Conservation (phyloP, 1,140 invertebrate genomes). For the Drosophila subobscura region DNA sequence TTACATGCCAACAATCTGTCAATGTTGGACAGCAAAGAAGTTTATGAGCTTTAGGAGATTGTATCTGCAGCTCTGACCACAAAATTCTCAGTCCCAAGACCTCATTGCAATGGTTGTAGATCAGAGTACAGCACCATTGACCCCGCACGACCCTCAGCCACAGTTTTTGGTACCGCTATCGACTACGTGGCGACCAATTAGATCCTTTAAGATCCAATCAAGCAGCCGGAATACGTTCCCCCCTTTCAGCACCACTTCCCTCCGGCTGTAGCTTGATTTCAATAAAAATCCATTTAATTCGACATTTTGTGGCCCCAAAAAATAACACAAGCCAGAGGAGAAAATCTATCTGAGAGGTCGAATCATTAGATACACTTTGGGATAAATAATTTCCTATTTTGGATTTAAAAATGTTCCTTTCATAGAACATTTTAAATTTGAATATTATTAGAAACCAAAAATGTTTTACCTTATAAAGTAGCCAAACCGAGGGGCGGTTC, state of each 20-base stretch:
- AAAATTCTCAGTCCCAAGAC: conserved; percentile 15
- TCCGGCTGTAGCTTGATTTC: conserved; percentile 61
- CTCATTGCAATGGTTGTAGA: conserved; percentile 46
- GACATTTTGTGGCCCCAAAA: conserved; percentile 75
- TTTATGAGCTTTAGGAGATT: conserved; percentile 39
- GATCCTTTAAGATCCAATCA: conserved; percentile 69
- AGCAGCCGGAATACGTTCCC: conserved; percentile 21
- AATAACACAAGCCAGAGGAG: conserved; percentile 24
- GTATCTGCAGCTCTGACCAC: conserved; percentile 33
- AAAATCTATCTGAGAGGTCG: too few relatives aligned
- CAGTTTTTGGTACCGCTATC: conserved; percentile 52
- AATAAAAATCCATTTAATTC: conserved; percentile 82
- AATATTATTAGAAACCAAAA: too few relatives aligned
- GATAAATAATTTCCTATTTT: too few relatives aligned
- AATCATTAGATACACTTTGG: too few relatives aligned
- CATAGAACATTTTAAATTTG: too few relatives aligned
- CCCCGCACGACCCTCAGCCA: conserved; percentile 44
- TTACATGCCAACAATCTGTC: conserved; percentile 38
- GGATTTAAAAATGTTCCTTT: too few relatives aligned
- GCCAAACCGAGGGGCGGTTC: too few relatives aligned
- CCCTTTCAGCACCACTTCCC: conserved; percentile 25
- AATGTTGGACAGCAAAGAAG: conserved; percentile 18
- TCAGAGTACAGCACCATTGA: conserved; percentile 36
- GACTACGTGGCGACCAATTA: conserved; percentile 60
- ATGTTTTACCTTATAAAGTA: too few relatives aligned